Base-by-base conservation (phyloP, 2,113 vertebrate genomes). In the Cyrtonyx montezumae region DNA sequence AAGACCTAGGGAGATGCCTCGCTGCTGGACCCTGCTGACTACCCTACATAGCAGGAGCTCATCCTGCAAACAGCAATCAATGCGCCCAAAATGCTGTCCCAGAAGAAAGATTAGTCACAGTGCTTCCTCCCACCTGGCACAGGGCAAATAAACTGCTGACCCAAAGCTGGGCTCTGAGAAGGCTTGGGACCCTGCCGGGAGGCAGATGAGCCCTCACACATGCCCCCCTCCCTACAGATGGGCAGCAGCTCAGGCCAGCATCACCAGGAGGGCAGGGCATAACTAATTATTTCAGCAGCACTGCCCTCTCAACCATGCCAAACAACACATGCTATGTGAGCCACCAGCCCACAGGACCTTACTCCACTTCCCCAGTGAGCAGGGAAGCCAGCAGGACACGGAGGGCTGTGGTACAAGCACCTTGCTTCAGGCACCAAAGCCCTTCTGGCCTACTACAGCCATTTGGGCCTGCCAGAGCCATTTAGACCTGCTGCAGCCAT, bases 241-340 rank as follows among this genome's bases (percentile, higher is more conserved):
- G 42, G n/a, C 22, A 45, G 46, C n/a, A 76, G 66, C 36, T 45
- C 65, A 70, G 9, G 25, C 5, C 2, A 2, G 37, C 59, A 56
- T 45, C 75, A 62, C 1, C 3, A 8, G 22, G 19, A 80, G 42
- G 13, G 55, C 1, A 0, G 6, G 30, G 48, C 1, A 1, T 80
- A 58, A 78, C 28, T 67, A 68, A 78, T 69, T 87, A 83, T 16
- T 45, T 65, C 26, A 36, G 61, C 56, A 40, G 56, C 1, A 0
- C 16, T 77, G 32, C 34, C 45, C 22, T 86, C 26, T 66, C 51
- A 68, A 51, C 11, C 58, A 49, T 49, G 53, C 45, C 76, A 79
- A 90, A 66, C 55, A 81, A 32, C 22, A 48, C 20, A 28, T 59
- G 36, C 55, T 19, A 8, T 46, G 13, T 42, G 12, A 76, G 14